Evolutionary conservation across 2,797 vertebrate species (phyloP).

Genomic region (Thaleichthys pacificus): DNA sequence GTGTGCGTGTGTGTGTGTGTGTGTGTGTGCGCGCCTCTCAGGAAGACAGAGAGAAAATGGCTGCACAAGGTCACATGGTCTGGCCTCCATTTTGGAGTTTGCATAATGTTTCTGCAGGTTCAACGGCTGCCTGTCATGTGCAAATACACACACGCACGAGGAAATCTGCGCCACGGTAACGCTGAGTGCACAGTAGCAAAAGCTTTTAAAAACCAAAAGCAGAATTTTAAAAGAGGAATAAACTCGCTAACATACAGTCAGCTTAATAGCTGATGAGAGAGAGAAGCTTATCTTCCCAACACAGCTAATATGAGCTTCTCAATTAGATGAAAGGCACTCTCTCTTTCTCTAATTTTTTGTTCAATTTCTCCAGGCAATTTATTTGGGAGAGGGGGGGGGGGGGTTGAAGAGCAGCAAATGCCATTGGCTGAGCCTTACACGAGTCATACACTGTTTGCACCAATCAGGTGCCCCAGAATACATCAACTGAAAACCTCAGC

Average conservation of each 20-base stretch:
- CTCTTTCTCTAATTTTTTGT: constrained; percentile 69
- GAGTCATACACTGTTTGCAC: constrained; percentile 63
- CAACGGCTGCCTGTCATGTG: constrained; percentile 24
- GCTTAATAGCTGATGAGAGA: constrained; percentile 67
- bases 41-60: constrained; percentile 42
- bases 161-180: constrained; percentile 27
- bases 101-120: constrained; percentile 35
- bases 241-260: constrained; percentile 62
- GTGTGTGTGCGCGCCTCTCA: not conserved
- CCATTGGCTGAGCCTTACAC: constrained; percentile 60
- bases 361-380: constrained; percentile 78
- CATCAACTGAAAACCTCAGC: constrained; percentile 71
- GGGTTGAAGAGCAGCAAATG: constrained; percentile 33
- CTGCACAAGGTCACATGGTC: constrained; percentile 57
- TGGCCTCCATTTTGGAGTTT: constrained; percentile 61
- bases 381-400: constrained; percentile 51
- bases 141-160: constrained; percentile 23
- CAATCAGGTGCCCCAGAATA: constrained; percentile 63
- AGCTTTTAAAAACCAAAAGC: constrained; percentile 31
- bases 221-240: constrained; percentile 32
- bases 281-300: constrained; percentile 75
- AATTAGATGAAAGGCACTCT: constrained; percentile 73
- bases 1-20: not conserved
- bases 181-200: constrained; percentile 35
- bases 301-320: constrained; percentile 74